phyloP scores from a whole-genome alignment of 2,113 vertebrate species.

The Nyctibius bracteatus region DNA sequence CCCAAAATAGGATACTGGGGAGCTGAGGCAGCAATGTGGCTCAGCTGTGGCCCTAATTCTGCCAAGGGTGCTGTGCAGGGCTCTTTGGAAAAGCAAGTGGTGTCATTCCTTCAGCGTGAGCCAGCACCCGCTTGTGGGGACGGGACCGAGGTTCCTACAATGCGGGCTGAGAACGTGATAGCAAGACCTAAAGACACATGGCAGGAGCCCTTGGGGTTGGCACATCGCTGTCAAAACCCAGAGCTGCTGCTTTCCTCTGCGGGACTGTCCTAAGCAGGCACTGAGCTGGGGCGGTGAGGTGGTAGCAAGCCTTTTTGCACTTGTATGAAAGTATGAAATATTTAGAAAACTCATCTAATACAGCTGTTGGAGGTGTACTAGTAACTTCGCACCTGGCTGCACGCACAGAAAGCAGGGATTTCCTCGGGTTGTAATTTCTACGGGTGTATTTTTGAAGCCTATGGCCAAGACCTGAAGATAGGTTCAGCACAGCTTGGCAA shows the following conservation, averaged over 20 bases:
- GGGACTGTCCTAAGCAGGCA: background rate
- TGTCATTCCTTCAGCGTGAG: background rate
- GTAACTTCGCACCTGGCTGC: background rate
- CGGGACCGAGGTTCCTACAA: fast-evolving
- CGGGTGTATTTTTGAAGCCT: background rate
- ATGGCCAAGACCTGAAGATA: background rate
- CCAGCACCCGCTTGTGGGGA: background rate
- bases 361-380: background rate
- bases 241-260: fast-evolving
- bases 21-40: background rate
- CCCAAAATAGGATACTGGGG: background rate
- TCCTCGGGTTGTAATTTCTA: background rate
- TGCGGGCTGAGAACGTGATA: background rate
- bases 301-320: background rate
- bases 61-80: background rate
- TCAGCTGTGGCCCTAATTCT: background rate
- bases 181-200: fast-evolving
- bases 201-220: background rate
- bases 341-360: background rate
- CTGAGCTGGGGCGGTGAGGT: background rate
- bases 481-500: background rate
- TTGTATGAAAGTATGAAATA: background rate
- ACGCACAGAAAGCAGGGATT: background rate
- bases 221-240: background rate
- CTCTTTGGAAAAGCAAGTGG: background rate